Conservation (phyloP, 2,113 vertebrate species). For the Petroica traversi region DNA sequence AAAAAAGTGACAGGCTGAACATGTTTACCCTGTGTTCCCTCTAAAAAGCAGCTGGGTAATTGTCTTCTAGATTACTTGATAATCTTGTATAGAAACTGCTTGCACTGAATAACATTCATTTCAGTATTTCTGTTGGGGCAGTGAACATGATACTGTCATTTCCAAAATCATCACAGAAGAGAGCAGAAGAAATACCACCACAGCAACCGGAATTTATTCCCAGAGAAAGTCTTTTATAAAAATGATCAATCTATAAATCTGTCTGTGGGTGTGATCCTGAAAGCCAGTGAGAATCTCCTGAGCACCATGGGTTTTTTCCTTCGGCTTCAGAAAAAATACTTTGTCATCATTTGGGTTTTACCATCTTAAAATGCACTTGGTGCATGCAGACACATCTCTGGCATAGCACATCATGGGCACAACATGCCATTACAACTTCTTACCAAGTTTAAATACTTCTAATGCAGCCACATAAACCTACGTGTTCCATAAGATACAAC, state of each 20-base stretch:
- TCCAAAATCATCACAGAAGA: background rate
- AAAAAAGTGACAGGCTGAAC: background rate
- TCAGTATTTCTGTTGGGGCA: background rate
- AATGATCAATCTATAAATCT: background rate
- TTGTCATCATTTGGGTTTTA: background rate
- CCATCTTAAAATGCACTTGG: background rate
- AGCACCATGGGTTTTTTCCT: background rate
- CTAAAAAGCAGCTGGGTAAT: background rate
- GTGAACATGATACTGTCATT: background rate
- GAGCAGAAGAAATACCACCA: background rate
- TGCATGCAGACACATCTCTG: background rate
- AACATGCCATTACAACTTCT: background rate
- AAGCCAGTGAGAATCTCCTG: background rate
- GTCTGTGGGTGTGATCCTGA: background rate
- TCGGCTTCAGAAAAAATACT: background rate
- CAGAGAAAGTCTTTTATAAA: background rate
- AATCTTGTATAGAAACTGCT: background rate
- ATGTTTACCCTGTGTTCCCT: background rate
- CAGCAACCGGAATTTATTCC: background rate
- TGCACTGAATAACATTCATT: background rate
- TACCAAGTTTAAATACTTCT: background rate
- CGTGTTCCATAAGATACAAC: rapidly evolving
- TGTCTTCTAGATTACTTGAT: background rate
- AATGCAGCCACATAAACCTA: background rate
- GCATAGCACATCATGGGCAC: no score